A percentile compares a stretch with the other conserved stretches of the same genome.
Evolutionary conservation across 2,797 vertebrate species (phyloP).

Genomic region (Oceanodroma leucorhoa): DNA sequence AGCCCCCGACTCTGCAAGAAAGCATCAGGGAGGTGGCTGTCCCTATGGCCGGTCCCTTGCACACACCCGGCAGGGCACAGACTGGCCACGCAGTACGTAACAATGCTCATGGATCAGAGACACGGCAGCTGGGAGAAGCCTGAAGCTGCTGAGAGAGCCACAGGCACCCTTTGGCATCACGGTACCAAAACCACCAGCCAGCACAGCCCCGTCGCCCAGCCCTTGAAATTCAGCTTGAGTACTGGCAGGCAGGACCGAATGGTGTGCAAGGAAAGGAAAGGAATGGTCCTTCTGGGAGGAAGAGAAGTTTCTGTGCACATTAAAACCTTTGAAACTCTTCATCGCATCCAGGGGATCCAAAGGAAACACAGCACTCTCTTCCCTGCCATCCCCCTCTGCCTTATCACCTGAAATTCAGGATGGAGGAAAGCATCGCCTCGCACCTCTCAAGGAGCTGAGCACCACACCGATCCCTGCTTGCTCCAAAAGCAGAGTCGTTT

Average conservation of each 20-base stretch:
- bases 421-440: background rate
- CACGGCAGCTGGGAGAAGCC: rapidly evolving
- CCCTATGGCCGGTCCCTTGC: rapidly evolving
- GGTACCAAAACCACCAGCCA: background rate
- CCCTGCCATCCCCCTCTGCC: background rate
- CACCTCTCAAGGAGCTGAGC: background rate
- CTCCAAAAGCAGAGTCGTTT: background rate
- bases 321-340: background rate
- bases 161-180: background rate
- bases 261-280: background rate
- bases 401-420: background rate
- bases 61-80: background rate
- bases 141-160: background rate
- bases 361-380: background rate
- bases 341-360: background rate
- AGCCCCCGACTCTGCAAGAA: background rate
- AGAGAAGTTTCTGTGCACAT: background rate
- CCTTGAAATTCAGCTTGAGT: background rate
- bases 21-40: background rate
- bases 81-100: rapidly evolving
- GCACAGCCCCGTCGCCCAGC: background rate
- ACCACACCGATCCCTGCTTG: rapidly evolving
- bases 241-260: background rate
- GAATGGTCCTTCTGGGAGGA: background rate
- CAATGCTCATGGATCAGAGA: rapidly evolving